A percentile compares a stretch with the other conserved stretches of the same genome.
Evolutionary conservation across 2,113 vertebrate species (phyloP).

Genomic region (Synchiropus splendidus): DNA sequence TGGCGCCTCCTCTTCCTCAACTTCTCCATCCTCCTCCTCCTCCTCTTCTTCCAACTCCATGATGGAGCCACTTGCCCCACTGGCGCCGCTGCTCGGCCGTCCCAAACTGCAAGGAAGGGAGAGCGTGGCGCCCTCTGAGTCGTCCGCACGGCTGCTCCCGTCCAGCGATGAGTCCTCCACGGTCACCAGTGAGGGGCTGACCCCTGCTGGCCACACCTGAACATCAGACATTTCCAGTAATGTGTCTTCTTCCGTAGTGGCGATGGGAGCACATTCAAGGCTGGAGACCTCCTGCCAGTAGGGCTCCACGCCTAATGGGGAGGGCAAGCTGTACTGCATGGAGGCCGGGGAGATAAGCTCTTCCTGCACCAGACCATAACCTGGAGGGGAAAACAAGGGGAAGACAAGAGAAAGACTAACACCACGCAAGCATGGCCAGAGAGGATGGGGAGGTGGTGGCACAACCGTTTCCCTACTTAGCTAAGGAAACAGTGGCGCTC

Average conservation of each 20-base stretch:
- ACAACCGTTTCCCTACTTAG: background rate
- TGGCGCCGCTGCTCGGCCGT: constrained; percentile 67
- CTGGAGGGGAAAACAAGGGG: constrained; percentile 67
- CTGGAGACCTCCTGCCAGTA: constrained; percentile 96
- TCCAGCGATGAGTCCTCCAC: constrained; percentile 98
- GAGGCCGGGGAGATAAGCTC: constrained; percentile 96
- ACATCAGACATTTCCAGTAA: constrained; percentile 95
- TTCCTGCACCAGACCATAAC: constrained; percentile 93
- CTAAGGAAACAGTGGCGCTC: constrained; percentile 32
- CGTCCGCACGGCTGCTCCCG: constrained; percentile 88
- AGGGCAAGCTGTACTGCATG: constrained; percentile 89
- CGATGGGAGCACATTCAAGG: constrained; percentile 86
- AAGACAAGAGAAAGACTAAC: constrained; percentile 61
- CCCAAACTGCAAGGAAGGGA: constrained; percentile 72
- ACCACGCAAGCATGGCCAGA: constrained; percentile 54
- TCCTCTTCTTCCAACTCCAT: constrained; percentile 93
- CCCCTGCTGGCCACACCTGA: constrained; percentile 90
- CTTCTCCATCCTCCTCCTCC: constrained; percentile 72
- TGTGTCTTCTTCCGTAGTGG: constrained; percentile 88
- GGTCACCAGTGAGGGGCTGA: constrained; percentile 89
- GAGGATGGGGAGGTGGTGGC: constrained; percentile 18
- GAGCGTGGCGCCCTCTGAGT: constrained; percentile 85
- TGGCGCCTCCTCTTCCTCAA: constrained; percentile 69
- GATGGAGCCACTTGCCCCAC: constrained; percentile 77
- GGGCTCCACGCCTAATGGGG: constrained; percentile 86